Evolutionary conservation across 2,113 vertebrate species (phyloP).

Genomic region (Colius striatus): DNA sequence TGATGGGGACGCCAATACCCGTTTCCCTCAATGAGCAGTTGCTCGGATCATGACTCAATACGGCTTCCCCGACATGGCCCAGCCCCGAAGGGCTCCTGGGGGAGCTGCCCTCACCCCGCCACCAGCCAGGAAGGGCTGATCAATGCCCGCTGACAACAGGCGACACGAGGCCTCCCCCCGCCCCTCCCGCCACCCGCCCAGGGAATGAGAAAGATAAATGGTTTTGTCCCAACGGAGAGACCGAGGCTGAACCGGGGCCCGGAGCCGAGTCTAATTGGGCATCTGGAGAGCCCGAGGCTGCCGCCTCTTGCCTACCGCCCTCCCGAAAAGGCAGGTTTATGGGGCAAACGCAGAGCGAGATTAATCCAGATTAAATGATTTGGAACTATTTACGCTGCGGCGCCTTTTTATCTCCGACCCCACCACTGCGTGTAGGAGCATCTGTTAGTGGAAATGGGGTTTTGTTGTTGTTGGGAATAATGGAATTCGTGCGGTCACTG

Average conservation of each 20-base stretch:
- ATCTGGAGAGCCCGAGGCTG: neutral
- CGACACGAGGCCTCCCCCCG: slow-evolving; percentile 59
- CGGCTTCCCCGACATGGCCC: slow-evolving; percentile 69
- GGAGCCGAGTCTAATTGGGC: neutral
- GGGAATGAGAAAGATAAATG: slow-evolving; percentile 73
- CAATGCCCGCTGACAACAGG: slow-evolving; percentile 77
- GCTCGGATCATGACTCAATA: slow-evolving; percentile 78
- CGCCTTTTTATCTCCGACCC: neutral
- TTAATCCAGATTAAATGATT: neutral
- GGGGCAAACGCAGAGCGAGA: slow-evolving; percentile 8
- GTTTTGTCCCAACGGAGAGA: slow-evolving; percentile 47
- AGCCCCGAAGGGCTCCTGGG: slow-evolving; percentile 74
- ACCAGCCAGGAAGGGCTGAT: slow-evolving; percentile 72
- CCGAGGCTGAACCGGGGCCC: neutral
- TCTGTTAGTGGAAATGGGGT: neutral
- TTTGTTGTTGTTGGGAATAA: slow-evolving; percentile 6
- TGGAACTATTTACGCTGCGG: neutral
- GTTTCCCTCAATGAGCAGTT: slow-evolving; percentile 81
- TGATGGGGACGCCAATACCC: slow-evolving; percentile 81
- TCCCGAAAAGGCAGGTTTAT: neutral
- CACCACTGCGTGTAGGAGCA: neutral
- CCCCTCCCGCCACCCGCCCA: slow-evolving; percentile 38
- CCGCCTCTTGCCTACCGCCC: neutral
- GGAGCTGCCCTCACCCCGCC: slow-evolving; percentile 76
- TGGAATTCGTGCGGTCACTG: neutral